Base-by-base conservation (phyloP, 2,113 vertebrate genomes). In the Beaufortia kweichowensis region DNA sequence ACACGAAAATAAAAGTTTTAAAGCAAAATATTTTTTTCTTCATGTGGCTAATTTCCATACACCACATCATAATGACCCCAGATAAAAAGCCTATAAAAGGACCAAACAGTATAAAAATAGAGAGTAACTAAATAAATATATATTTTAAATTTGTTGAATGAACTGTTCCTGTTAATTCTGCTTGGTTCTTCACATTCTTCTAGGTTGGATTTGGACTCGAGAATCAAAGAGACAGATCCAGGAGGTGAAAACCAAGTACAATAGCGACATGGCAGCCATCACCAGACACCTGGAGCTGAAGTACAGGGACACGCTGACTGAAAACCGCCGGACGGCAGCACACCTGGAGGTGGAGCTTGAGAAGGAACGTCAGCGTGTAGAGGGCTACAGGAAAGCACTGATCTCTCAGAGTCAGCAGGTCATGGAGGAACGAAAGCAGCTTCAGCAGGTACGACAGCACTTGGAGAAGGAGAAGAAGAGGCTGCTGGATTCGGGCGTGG, bases 161-260 rank as follows among this genome's bases (percentile, higher is more conserved):
- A 41, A 12, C 35, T 12, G 33, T 64, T n/a, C 39, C 15, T 1
- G 39, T 23, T 23, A 39, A 26, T n/a, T 48, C 29, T 17, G 0
- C 3, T 6, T 61, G n/a, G 19, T 12, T 71, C n/a, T n/a, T n/a
- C 35, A 19, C 11, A 31, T 41, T 65, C 1, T 15, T 14, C 17
- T 83, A 99, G 96, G 97, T 75, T 99, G 96, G 96, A 97, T 99
- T 85, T 99, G 97, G 97, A 95, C 93, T 69, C 94, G 93, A 76
- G 96, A 99, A 77, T 95, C 94, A 35, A 91, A 96, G 66, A 94
- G 89, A 84, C 95, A 98, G 87, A 95, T 97, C 86, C 91, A 93
- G 55, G 90, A 84, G 62, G 91, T 92, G 56, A 95, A 89, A 86
- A 84, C 84, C 28, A 90, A 93, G 1, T 95, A 90, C 68, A 84